Base-by-base conservation (phyloP, 2,113 vertebrate genomes). In the Naja naja region DNA sequence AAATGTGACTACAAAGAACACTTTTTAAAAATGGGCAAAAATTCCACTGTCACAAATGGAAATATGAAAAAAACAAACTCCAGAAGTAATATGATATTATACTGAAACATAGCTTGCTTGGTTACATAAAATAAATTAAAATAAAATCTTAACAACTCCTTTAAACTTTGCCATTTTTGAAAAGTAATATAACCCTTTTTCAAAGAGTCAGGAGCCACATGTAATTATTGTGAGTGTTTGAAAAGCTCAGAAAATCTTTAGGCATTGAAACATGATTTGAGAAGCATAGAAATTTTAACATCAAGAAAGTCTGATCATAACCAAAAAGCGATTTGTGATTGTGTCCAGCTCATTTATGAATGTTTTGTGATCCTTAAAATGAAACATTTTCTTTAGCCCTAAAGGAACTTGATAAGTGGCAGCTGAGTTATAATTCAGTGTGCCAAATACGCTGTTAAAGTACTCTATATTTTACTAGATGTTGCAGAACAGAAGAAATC, bases 131-230 rank as follows among this genome's bases (percentile, higher is more conserved):
- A 81, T 81, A 74, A 74, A 74, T 81, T 43, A 4, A 43, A 81
- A 81, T 56, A 39, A 89, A 92, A 89, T 91, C 95, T 97, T 97
- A 97, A 27, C 94, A 95, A 89, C 97, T 97, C 96, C 27, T 97
- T 98, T 97, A 97, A 94, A 92, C 47, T 89, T 88, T 95, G 88
- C 95, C 97, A 95, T 97, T 98, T 98, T 97, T 97, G 96, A 97
- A 92, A 98, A 93, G 98, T 98, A 97, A 98, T 93, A 96, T 96
- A 97, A 98, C 97, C 97, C 95, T 94, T 97, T 97, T 98, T 98
- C 97, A 97, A 98, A 97, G 95, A 92, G 90, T 92, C 47, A 89
- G 94, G 95, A 97, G 97, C 97, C 96, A 97, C 97, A 95, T 96
- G 96, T 94, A 97, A 97, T 97, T 94, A 97, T 96, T 96, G 96